Evolutionary conservation across 2,888 invertebrate genomes (phyloP), one percentile per base, ranked within the genome.

Genomic region (Torymus auratus): DNA sequence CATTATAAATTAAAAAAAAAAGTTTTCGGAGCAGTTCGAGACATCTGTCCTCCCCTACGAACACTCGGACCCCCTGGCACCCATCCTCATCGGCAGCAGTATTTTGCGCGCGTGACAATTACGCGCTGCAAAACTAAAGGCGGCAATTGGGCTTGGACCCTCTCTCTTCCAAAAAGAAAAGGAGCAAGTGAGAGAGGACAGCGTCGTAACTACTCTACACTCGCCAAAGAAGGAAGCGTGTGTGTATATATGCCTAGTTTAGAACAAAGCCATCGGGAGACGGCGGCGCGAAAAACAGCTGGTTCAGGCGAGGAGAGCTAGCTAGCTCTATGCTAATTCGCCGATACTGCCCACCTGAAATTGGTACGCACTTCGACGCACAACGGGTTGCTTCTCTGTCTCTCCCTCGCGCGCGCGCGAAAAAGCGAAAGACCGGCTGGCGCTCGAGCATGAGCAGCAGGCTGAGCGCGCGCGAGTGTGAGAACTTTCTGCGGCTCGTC

Each of bases 401-500:
- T 41, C 7, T 41, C 41, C 7, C 41, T 28, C 41, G 17, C 50
- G n/a, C 17, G 56, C 17, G 64, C 53, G 28, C 17, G 55, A 75
- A 75, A 65, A 41, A 64, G 62, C 55, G 11, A 23, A 55, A 50
- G 64, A 69, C 69, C 76, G 68, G 68, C 53, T 41, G 68, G 28
- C 58, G 53, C 28, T 50, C 76, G 64, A 41, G 50, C 15, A 28
- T 3, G 5, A 41, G 41, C 53, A 10, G 61, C 56, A 52, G 53
- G 52, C 11, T 23, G 52, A 20, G n/a, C n/a, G 50, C n/a, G 56
- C 3, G 41, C 41, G 68, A 81, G 73, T 81, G 81, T 78, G 81
- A 81, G 81, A 81, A 81, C 77, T 65, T 76, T 69, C 68, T 69
- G 75, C 53, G 74, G 23, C 71, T 78, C 77, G 62, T 68, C 80